A percentile compares a stretch with the other conserved stretches of the same genome.
phyloP scores from a whole-genome alignment of 92 coral and sea anemone species.

The Parazoanthus atlanticus region DNA sequence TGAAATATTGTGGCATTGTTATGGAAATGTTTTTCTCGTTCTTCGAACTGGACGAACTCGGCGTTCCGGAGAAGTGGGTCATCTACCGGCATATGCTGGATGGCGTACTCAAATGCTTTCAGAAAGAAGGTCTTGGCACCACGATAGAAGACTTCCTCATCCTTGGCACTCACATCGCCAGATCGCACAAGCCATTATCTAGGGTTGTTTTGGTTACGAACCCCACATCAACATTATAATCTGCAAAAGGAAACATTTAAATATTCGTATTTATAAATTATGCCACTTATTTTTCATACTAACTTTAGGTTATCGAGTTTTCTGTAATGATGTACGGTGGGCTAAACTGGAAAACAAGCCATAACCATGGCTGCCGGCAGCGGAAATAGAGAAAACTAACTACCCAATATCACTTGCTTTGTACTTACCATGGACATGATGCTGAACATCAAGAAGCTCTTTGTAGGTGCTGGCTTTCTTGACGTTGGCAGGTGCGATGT shows the following conservation, averaged over 20 bases:
- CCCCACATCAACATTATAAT: constrained; percentile 32
- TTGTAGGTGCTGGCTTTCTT: constrained; percentile 41
- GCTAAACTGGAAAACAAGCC: constrained; percentile 2
- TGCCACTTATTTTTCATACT: not conserved
- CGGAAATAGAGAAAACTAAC: no score
- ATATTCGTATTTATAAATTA: constrained; percentile 3
- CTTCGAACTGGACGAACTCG: constrained; percentile 32
- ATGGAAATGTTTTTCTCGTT: constrained; percentile 12
- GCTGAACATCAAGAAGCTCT: constrained; percentile 61
- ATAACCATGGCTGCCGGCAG: constrained; percentile 6
- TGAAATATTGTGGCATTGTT: not conserved
- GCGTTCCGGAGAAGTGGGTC: constrained; percentile 67
- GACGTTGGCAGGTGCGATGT: constrained; percentile 50
- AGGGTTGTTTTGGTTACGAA: constrained; percentile 33
- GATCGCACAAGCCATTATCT: constrained; percentile 53
- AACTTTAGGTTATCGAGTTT: not conserved
- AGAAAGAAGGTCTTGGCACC: constrained; percentile 58
- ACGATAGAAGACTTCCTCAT: constrained; percentile 53
- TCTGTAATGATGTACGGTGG: no score
- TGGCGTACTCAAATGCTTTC: constrained; percentile 54
- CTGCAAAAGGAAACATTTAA: constrained; percentile 14
- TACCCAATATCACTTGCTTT: not conserved
- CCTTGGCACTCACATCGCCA: constrained; percentile 60
- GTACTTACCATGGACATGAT: constrained; percentile 49
- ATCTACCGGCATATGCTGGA: constrained; percentile 56